Evolutionary conservation across 2,113 vertebrate species (phyloP).

Genomic region (Elachura formosa): DNA sequence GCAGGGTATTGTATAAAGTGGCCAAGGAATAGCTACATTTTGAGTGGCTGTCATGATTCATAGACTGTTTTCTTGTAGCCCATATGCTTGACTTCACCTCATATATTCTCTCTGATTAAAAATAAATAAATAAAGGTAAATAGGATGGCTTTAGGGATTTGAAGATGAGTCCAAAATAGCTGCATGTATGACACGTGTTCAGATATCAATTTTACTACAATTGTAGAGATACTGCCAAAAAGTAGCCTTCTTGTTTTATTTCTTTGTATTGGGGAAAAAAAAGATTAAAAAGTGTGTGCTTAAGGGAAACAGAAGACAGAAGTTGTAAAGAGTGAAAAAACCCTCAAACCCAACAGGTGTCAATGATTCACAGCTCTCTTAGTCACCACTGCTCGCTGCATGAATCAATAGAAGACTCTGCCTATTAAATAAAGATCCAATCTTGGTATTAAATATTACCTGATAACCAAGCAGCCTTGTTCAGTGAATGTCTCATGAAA

Average conservation of each 20-base stretch:
- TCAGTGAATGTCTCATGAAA: background rate
- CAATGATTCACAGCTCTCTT: slow-evolving; percentile 44
- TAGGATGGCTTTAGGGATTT: background rate
- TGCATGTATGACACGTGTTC: background rate
- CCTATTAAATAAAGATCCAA: slow-evolving; percentile 19
- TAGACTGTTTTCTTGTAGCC: background rate
- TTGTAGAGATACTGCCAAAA: background rate
- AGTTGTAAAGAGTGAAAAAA: background rate
- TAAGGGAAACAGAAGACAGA: background rate
- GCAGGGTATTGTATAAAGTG: background rate
- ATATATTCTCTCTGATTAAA: background rate
- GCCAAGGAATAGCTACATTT: background rate
- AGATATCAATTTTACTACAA: background rate
- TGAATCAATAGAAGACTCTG: slow-evolving; percentile 11
- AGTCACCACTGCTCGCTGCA: slow-evolving; percentile 2
- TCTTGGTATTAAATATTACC: slow-evolving; percentile 3
- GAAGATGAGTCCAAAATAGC: background rate
- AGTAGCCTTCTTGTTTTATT: background rate
- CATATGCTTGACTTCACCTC: background rate
- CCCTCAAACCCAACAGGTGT: background rate
- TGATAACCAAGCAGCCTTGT: background rate
- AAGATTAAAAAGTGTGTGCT: background rate
- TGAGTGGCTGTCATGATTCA: background rate
- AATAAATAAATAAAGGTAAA: background rate
- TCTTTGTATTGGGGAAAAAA: background rate